These are phyloP conservation scores for Peromyscus aztecus DNA, from an alignment of 2,797 vertebrate genomes.

Conservation along the genomic window DNA sequence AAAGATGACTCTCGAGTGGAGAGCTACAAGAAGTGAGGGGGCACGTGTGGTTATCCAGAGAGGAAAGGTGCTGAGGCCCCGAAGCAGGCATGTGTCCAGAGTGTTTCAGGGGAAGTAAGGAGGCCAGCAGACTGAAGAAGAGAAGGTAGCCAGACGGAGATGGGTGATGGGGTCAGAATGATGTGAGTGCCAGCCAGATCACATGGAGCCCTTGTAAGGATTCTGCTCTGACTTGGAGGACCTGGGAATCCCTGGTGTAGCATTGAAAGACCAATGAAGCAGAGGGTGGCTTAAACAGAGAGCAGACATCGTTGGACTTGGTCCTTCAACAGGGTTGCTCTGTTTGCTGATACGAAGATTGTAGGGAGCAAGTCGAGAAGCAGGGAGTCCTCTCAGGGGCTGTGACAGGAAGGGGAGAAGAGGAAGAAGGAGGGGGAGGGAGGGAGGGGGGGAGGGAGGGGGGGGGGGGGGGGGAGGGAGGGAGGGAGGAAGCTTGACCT, in stretches of 20 bases:
- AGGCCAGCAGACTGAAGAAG: background rate
- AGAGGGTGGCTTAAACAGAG: background rate
- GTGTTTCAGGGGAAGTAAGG: too few relatives aligned
- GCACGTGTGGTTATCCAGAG: background rate
- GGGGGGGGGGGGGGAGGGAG: too few relatives aligned
- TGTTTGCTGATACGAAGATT: background rate
- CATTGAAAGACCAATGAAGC: background rate
- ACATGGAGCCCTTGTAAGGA: background rate
- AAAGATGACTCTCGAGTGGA: too few relatives aligned
- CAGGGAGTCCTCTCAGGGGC: background rate
- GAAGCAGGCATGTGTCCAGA: too few relatives aligned
- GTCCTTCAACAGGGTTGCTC: background rate
- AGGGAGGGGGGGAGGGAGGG: background rate
- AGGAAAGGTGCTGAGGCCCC: background rate
- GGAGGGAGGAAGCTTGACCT: background rate
- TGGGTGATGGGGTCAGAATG: background rate
- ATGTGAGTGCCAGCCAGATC: rapidly evolving
- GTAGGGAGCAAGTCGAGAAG: background rate
- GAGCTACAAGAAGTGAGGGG: too few relatives aligned
- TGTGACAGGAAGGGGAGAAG: too few relatives aligned
- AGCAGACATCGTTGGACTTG: background rate
- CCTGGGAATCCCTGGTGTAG: background rate
- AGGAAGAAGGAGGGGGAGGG: too few relatives aligned
- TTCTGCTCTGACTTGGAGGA: background rate
- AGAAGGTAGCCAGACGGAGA: background rate